A percentile compares a stretch with the other conserved stretches of the same genome.
Evolutionary conservation across 1,140 invertebrate genomes (phyloP).

Genomic region (Anthonomus grandis): DNA sequence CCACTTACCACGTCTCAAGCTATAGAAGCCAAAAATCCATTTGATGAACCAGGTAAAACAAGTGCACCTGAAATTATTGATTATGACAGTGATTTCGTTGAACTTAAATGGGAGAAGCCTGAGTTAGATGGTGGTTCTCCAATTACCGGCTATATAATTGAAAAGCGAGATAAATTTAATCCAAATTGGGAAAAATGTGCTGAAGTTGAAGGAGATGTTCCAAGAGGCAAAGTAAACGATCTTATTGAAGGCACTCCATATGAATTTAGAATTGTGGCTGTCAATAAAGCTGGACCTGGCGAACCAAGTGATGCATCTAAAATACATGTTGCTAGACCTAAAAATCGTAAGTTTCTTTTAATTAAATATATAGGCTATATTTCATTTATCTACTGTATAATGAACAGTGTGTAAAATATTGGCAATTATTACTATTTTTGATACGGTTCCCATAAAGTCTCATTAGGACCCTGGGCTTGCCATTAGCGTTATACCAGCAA

Average conservation of each 20-base stretch:
- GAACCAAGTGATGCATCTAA: constrained; percentile 86
- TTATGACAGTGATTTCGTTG: constrained; percentile 91
- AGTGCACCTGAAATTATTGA: constrained; percentile 85
- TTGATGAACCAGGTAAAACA: constrained; percentile 79
- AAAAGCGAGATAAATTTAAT: constrained; percentile 90
- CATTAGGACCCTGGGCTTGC: too few species aligned
- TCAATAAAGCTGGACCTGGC: constrained; percentile 92
- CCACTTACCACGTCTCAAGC: constrained; percentile 83
- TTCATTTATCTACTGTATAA: neutral
- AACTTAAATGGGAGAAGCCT: constrained; percentile 90
- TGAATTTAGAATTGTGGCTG: constrained; percentile 90
- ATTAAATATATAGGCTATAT: neutral
- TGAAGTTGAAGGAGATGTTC: constrained; percentile 78
- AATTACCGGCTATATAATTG: constrained; percentile 90
- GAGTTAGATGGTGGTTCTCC: constrained; percentile 82
- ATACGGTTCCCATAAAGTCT: too few species aligned
- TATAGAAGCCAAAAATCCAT: constrained; percentile 98
- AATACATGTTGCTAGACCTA: constrained; percentile 86
- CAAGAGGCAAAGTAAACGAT: constrained; percentile 78
- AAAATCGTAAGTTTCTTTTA: constrained; percentile 65
- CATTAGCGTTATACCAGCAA: too few species aligned
- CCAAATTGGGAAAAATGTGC: constrained; percentile 86
- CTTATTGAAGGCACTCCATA: constrained; percentile 88
- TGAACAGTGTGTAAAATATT: too few species aligned
- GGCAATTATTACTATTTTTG: too few species aligned